A percentile compares a stretch with the other conserved stretches of the same genome.
Conservation (phyloP, 2,888 invertebrate species). For the Nycteola revayana region DNA sequence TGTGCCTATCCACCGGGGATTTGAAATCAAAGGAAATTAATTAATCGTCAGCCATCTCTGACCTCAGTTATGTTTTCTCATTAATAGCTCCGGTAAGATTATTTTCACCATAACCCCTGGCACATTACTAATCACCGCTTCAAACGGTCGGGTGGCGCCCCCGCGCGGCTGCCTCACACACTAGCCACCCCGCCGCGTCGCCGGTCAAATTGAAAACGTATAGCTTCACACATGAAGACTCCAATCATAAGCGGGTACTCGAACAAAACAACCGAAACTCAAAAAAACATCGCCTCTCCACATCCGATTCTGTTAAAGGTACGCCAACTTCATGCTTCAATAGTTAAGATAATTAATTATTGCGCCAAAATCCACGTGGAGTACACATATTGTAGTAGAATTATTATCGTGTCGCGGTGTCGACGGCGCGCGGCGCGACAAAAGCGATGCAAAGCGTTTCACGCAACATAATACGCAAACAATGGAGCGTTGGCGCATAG, state of each 20-base stretch:
- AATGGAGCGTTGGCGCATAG: conserved; percentile 48
- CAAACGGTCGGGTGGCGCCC: conserved; percentile 53
- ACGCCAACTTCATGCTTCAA: conserved; percentile 17
- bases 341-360: too few species aligned
- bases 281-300: conserved; percentile 24
- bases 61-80: conserved; percentile 57
- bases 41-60: conserved; percentile 48
- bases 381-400: conserved; percentile 19
- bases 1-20: conserved; percentile 17
- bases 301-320: conserved; percentile 9
- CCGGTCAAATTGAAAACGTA: conserved; percentile 62
- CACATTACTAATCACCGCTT: conserved; percentile 68
- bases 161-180: conserved; percentile 42
- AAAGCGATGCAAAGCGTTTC: conserved; percentile 52
- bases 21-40: conserved; percentile 48
- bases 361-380: too few species aligned
- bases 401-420: conserved; percentile 26
- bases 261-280: conserved; percentile 41
- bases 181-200: conserved; percentile 38
- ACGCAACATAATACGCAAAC: conserved; percentile 59
- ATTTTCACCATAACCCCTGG: conserved; percentile 60
- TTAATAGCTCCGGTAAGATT: conserved; percentile 66
- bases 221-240: conserved; percentile 30
- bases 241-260: conserved; percentile 43
- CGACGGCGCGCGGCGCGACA: conserved; percentile 28